These are phyloP conservation scores for Drosophila tsacasi DNA, from an alignment of 1,140 invertebrate species.

Conservation along the genomic window DNA sequence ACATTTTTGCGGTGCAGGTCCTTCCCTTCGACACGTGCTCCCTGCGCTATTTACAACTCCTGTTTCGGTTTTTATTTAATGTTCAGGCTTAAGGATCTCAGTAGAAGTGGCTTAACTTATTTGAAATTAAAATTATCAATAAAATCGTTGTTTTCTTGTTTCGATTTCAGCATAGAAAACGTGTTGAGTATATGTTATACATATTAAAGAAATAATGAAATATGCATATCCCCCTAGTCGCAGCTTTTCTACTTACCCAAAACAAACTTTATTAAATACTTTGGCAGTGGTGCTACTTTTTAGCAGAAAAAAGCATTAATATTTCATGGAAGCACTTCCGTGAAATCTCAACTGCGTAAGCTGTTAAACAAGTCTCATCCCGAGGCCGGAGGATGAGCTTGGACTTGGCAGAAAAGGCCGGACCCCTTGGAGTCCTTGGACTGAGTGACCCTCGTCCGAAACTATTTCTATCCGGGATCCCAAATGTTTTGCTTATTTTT, in stretches of 20 bases:
- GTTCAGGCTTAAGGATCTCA: constrained; percentile 2
- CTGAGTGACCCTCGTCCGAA: constrained; percentile 44
- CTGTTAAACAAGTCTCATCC: constrained; percentile 52
- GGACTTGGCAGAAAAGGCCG: constrained; percentile 2
- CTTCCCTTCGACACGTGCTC: constrained; percentile 19
- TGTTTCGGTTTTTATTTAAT: constrained; percentile 42
- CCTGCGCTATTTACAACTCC: constrained; percentile 37
- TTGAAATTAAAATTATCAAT: not conserved
- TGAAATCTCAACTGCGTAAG: constrained; percentile 54
- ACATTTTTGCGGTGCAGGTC: constrained; percentile 19
- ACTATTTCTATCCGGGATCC: constrained; percentile 46
- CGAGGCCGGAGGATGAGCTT: not conserved
- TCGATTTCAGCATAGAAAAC: too few relatives aligned
- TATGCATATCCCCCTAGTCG: not conserved
- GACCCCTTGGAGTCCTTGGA: not conserved
- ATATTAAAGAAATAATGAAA: not conserved
- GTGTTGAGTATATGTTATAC: not conserved
- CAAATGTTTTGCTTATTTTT: constrained; percentile 59
- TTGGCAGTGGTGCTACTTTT: not conserved
- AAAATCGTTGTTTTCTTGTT: not conserved
- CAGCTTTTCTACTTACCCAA: not conserved
- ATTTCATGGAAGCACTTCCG: constrained; percentile 27
- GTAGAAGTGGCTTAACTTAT: not conserved
- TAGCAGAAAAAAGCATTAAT: constrained; percentile 30
- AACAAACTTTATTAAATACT: constrained; percentile 4